Base-by-base conservation (phyloP, 1,140 invertebrate genomes). In the Neodiprion lecontei region DNA sequence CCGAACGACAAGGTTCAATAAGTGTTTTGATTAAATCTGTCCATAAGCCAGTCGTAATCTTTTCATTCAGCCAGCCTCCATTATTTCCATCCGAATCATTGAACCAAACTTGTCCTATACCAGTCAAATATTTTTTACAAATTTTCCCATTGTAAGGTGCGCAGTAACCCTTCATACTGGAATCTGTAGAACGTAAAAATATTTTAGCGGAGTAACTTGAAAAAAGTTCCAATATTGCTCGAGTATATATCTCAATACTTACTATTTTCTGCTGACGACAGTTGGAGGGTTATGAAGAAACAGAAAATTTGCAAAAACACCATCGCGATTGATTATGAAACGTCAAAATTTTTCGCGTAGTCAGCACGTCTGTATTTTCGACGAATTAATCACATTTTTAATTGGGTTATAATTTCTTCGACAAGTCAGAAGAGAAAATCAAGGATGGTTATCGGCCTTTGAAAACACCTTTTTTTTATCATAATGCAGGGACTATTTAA, bases 91-190 rank as follows among this genome's bases (percentile, higher is more conserved):
- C 78, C 72, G 92, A 91, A 74, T 92, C 91, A 81, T 95, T 95
- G 84, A 95, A 97, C 94, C 95, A 97, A 48, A 97, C 94, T 74
- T 93, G 91, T 1, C 94, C 91, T 47, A 90, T 91, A 69, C 90
- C 91, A 21, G 89, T 90, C 48, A 97, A 90, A 84, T 95, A 95
- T 80, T 92, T 91, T 82, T 93, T 94, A 87, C 97, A 98, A 76
- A 97, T 92, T 85, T 95, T 93, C 48, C 96, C 97, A 89, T 92
- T 95, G 86, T 98, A 98, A 3, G 93, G 92, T 21, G 93, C 94
- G 91, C 97, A 98, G 85, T 95, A 93, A 28, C 94, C 94, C 72
- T 88, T 61, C 53, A 61, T 61, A 17, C 53, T 61, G 5, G 53
- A 17, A 61, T 61, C 53, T 61, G 53, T 61, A 40, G 28, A 40